A percentile compares a stretch with the other conserved stretches of the same genome.
phyloP scores from a whole-genome alignment of 2,113 vertebrate species.

The Phocoena sinus region DNA sequence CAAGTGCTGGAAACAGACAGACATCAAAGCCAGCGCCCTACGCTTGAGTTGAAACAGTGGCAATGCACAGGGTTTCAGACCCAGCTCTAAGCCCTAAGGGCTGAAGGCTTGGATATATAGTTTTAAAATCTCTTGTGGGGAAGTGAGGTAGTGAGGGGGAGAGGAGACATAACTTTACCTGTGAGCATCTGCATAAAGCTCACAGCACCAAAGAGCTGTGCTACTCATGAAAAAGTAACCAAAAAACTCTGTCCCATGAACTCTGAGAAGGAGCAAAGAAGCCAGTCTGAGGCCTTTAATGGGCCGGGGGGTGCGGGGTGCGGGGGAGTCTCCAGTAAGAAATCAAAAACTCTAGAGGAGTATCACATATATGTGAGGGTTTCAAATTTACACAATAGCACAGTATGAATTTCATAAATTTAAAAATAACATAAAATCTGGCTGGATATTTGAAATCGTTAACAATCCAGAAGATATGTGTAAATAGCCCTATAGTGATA shows the following conservation, averaged over 20 bases:
- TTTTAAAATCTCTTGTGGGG: not conserved
- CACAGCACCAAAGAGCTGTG: not conserved
- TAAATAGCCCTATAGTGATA: not conserved
- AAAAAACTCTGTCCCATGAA: not conserved
- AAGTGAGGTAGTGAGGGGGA: not conserved
- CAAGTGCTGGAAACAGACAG: not conserved
- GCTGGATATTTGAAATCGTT: not conserved
- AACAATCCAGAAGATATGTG: not conserved
- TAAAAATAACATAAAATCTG: not conserved
- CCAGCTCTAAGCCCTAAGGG: not conserved
- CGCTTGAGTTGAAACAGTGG: not conserved
- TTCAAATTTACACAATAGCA: not conserved
- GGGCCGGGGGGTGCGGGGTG: not conserved
- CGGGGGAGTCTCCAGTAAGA: not conserved
- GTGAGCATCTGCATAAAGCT: not conserved
- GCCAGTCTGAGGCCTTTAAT: not conserved
- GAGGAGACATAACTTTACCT: not conserved
- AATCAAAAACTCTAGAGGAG: not conserved
- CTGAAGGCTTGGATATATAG: not conserved
- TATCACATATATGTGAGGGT: not conserved
- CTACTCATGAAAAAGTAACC: not conserved
- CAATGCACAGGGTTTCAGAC: not conserved
- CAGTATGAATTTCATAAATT: not conserved
- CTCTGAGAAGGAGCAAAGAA: not conserved
- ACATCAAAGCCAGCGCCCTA: not conserved